These are phyloP conservation scores for Pelodytes ibericus DNA, from an alignment of 2,797 vertebrate genomes.

Conservation along the genomic window DNA sequence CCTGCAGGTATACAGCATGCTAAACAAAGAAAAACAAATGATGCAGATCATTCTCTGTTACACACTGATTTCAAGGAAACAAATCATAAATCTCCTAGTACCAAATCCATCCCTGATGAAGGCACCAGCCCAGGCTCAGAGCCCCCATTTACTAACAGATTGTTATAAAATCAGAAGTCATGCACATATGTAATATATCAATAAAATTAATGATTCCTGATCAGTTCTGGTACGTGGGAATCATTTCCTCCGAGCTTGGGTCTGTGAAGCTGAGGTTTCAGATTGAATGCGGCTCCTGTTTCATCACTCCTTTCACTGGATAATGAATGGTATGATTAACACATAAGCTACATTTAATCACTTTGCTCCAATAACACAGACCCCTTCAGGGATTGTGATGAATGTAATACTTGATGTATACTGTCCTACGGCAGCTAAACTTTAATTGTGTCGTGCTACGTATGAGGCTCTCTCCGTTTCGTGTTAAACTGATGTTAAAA, in stretches of 20 bases:
- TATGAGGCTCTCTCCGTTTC: constrained; percentile 1
- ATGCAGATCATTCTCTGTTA: neutral
- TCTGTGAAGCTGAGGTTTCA: constrained; percentile 25
- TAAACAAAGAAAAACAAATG: too few relatives aligned
- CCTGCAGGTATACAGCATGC: too few relatives aligned
- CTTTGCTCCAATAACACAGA: neutral
- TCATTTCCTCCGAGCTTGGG: neutral
- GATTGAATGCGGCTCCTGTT: constrained; percentile 14
- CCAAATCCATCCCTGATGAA: constrained; percentile 9
- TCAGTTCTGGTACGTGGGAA: constrained; percentile 7
- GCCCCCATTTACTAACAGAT: neutral
- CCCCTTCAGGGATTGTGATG: neutral
- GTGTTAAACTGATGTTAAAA: constrained; percentile 8
- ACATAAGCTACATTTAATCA: neutral
- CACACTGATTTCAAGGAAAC: neutral
- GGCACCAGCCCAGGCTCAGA: neutral
- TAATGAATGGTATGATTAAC: constrained; percentile 4
- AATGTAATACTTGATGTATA: neutral
- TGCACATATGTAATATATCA: constrained; percentile 18
- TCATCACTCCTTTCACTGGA: constrained; percentile 10
- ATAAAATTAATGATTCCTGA: constrained; percentile 31
- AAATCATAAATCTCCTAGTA: constrained; percentile 5
- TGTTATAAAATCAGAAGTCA: neutral
- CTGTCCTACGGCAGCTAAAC: neutral
- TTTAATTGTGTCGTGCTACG: constrained; percentile 1